Evolutionary conservation across 30 jellyfish, hydroid and myxozoan species (phyloP).

Genomic region (Clytia hemisphaerica): DNA sequence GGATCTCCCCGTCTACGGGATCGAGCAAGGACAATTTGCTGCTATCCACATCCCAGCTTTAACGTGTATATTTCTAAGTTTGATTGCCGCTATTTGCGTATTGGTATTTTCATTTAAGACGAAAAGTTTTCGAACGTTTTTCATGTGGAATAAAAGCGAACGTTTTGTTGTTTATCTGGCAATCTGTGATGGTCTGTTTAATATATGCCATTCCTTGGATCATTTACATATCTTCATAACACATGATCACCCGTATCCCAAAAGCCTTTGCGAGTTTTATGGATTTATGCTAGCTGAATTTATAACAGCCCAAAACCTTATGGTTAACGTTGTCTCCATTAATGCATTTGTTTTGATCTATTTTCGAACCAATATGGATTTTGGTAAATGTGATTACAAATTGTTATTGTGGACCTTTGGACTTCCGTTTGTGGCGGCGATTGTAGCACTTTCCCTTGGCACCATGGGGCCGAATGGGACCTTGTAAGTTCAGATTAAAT

Average conservation of each 20-base stretch:
- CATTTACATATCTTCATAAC: constrained; percentile 6
- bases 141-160: constrained; percentile 8
- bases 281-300: constrained; percentile 10
- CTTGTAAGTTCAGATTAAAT: neutral
- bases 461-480: constrained; percentile 14
- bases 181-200: constrained; percentile 7
- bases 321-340: constrained; percentile 6
- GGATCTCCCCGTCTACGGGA: constrained; percentile 9
- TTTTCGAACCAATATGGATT: neutral
- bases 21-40: constrained; percentile 3
- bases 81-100: neutral
- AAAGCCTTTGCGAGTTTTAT: neutral
- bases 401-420: constrained; percentile 3
- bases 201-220: constrained; percentile 11
- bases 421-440: neutral
- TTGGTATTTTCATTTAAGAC: neutral
- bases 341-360: constrained; percentile 15
- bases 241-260: constrained; percentile 1
- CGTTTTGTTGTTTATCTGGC: constrained; percentile 9
- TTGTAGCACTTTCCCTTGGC: neutral
- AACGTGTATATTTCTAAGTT: constrained; percentile 5
- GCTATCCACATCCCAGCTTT: constrained; percentile 8
- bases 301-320: neutral
- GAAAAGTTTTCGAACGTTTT: constrained; percentile 6
- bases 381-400: neutral